Evolutionary conservation across 1,140 invertebrate species (phyloP).

Genomic region (Micrasema minimum): DNA sequence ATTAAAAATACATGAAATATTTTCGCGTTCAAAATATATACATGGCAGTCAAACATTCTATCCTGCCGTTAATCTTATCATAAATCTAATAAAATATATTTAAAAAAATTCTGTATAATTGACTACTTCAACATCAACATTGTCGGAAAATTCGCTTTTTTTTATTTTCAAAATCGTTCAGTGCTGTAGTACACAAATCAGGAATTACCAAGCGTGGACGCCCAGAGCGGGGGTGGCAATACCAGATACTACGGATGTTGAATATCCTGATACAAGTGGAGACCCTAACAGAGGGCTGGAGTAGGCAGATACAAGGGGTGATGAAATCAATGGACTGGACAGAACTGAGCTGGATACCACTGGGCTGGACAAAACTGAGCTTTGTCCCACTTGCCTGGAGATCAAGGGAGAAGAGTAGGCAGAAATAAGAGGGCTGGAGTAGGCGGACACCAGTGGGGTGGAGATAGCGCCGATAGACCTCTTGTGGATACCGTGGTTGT

Average conservation of each 20-base stretch:
- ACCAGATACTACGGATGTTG: slow-evolving; percentile 52
- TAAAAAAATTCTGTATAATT: no score
- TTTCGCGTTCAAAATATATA: no score
- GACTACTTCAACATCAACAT: no score
- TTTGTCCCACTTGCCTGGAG: slow-evolving; percentile 51
- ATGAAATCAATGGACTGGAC: slow-evolving; percentile 43
- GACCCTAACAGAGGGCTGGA: slow-evolving; percentile 51
- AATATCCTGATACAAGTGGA: slow-evolving; percentile 52
- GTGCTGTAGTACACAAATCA: no score
- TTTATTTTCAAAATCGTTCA: no score
- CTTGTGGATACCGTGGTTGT: slow-evolving; percentile 55
- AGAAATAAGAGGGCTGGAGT: slow-evolving; percentile 52
- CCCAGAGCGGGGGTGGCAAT: slow-evolving; percentile 55
- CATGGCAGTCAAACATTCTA: no score
- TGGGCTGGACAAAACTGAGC: slow-evolving; percentile 47
- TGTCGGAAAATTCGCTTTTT: no score
- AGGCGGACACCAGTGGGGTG: slow-evolving; percentile 54
- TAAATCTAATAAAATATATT: no score
- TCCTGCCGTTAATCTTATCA: no score
- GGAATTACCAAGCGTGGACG: slow-evolving; percentile 7
- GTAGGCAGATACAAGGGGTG: slow-evolving; percentile 40
- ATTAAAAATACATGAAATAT: no score
- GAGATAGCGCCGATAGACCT: slow-evolving; percentile 55
- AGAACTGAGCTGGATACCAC: slow-evolving; percentile 45
- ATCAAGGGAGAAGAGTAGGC: slow-evolving; percentile 50